These are phyloP conservation scores for Campopleginae sp. DNA, from an alignment of 2,888 invertebrate species.

Conservation along the genomic window DNA sequence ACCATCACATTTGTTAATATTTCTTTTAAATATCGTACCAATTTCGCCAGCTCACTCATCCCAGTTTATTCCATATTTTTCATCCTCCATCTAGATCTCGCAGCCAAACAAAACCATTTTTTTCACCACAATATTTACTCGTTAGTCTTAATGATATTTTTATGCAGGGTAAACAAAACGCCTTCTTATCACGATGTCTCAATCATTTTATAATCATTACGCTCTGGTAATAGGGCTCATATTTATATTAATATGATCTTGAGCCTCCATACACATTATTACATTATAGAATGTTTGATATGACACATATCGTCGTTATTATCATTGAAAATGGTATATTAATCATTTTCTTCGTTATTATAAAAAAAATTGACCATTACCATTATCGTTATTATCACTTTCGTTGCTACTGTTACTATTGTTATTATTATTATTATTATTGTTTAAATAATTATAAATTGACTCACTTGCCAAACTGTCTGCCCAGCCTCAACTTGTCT, in stretches of 20 bases:
- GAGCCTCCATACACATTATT: slow-evolving; percentile 24
- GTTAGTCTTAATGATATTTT: slow-evolving; percentile 12
- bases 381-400: slow-evolving; percentile 46
- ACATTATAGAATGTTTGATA: slow-evolving; percentile 36
- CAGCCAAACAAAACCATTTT: slow-evolving; percentile 44
- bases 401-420: slow-evolving; percentile 55
- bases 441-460: slow-evolving; percentile 53
- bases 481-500: slow-evolving; percentile 82
- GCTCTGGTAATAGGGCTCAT: neutral
- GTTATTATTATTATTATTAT: slow-evolving; percentile 68
- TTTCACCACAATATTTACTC: neutral
- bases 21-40: slow-evolving; percentile 10
- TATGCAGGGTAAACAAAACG: neutral
- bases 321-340: neutral
- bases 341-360: neutral
- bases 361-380: neutral
- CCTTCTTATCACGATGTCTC: neutral
- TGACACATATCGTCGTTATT: neutral
- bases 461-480: slow-evolving; percentile 66
- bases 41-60: slow-evolving; percentile 31
- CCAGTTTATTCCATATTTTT: neutral
- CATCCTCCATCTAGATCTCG: slow-evolving; percentile 20
- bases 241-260: slow-evolving; percentile 27
- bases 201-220: neutral
- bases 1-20: neutral